Base-by-base conservation (phyloP, 2,113 vertebrate species). In the Austrofundulus limnaeus region DNA sequence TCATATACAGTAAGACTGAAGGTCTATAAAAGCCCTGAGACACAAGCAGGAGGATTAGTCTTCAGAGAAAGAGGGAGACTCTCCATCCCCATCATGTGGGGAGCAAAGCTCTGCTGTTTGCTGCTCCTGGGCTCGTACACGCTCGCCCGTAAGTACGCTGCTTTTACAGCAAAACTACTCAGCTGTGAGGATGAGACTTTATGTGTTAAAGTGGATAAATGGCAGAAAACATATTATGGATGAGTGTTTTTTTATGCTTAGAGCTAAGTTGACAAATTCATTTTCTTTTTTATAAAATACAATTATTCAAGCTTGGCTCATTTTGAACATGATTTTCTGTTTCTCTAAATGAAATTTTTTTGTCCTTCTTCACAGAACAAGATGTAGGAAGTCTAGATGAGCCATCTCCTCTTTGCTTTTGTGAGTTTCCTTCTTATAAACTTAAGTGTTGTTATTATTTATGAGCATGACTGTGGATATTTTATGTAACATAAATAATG, bases 301-400 rank as follows among this genome's bases (percentile, higher is more conserved):
- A 34, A 34, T 34, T 8, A 34, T 34, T 34, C 8, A 34, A 34
- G 10, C 31, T 14, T 41, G 10, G 1, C 5, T 20, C 6, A 11
- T 47, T 38, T 23, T 4, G 31, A 64, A 45, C 4, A 8, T 0
- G 4, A 43, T 34, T 15, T 17, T 1, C 9, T 34, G 15, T 14
- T 31, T 52, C 31, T 56, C 20, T 8, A 42, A 28, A 41, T 2
- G 28, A 42, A 20, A 42, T 4, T 20, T 4, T 20, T 2, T 52
- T 64, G n/a, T 64, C 31, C 14, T 42, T 16, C 2, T 43, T 43
- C 19, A 23, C 91, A 96, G 95, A 96, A 73, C 83, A 90, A 90
- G 88, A 85, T 66, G 85, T 90, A 10, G 91, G 90, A 72, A 81
- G 47, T 14, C 20, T 49, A 70, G 94, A 93, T 19, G 92, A 46